Conservation (phyloP, 2,797 vertebrate genomes). For the Lophius americanus region DNA sequence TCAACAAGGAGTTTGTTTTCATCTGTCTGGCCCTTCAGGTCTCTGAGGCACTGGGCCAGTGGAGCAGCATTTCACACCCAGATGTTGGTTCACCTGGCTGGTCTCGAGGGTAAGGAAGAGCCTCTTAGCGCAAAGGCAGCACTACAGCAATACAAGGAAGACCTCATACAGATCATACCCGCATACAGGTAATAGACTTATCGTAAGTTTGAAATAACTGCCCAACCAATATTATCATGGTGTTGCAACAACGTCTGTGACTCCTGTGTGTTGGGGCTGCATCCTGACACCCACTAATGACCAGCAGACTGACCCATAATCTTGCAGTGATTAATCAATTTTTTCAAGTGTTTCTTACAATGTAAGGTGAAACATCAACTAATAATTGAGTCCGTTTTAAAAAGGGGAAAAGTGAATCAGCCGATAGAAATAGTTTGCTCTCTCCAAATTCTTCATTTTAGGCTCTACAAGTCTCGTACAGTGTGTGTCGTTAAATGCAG, state of each 20-base stretch:
- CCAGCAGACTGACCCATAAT: background rate
- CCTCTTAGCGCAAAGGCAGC: slow-evolving; percentile 61
- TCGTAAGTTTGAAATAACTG: background rate
- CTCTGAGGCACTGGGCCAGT: slow-evolving; percentile 75
- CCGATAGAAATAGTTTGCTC: background rate
- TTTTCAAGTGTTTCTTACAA: too few relatives aligned
- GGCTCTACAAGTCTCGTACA: slow-evolving; percentile 61
- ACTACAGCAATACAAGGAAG: slow-evolving; percentile 70
- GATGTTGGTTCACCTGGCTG: slow-evolving; percentile 74
- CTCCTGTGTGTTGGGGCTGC: too few relatives aligned
- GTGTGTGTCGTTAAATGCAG: slow-evolving; percentile 68
- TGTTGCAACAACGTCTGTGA: too few relatives aligned
- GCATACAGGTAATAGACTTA: slow-evolving; percentile 65
- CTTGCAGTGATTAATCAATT: background rate
- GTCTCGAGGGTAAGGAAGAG: slow-evolving; percentile 58
- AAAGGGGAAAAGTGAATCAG: background rate
- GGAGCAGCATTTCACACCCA: slow-evolving; percentile 74
- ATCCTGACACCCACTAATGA: too few relatives aligned
- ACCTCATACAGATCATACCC: slow-evolving; percentile 69
- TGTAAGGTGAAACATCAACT: background rate
- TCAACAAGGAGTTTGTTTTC: background rate
- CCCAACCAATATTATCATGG: background rate
- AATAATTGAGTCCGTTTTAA: background rate
- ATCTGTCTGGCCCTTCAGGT: slow-evolving; percentile 45
- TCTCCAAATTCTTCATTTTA: slow-evolving; percentile 7